Evolutionary conservation across 2,888 invertebrate species (phyloP).

Genomic region (Euzetes globulus): DNA sequence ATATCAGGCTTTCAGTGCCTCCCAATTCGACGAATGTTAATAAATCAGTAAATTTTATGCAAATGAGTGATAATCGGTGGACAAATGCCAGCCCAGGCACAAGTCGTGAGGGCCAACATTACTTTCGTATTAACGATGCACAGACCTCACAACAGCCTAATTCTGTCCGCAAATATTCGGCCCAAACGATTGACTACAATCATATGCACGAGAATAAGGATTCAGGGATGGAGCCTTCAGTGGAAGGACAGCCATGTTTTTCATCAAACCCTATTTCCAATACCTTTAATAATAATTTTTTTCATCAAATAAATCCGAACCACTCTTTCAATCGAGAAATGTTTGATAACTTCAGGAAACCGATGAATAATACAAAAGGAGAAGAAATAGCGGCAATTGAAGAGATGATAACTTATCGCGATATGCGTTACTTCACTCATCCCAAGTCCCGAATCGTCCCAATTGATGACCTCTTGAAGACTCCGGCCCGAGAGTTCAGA

Average conservation of each 20-base stretch:
- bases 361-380: background rate
- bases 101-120: background rate
- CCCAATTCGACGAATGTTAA: background rate
- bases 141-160: background rate
- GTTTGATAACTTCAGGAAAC: background rate
- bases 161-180: background rate
- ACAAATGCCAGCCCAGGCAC: background rate
- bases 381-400: background rate
- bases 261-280: background rate
- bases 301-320: no score
- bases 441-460: constrained; percentile 48
- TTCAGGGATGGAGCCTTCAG: background rate
- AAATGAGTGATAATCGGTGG: background rate
- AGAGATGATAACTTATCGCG: background rate
- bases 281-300: background rate
- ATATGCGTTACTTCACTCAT: constrained; percentile 37
- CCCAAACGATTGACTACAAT: constrained; percentile 12
- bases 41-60: background rate
- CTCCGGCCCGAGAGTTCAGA: constrained; percentile 70
- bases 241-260: background rate
- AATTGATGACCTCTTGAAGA: constrained; percentile 65
- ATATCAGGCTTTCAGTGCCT: background rate
- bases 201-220: background rate
- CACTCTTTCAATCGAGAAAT: background rate
- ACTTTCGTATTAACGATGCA: background rate